A percentile compares a stretch with the other conserved stretches of the same genome.
Evolutionary conservation across 2,888 invertebrate species (phyloP).

Genomic region (Ectemnius lituratus): DNA sequence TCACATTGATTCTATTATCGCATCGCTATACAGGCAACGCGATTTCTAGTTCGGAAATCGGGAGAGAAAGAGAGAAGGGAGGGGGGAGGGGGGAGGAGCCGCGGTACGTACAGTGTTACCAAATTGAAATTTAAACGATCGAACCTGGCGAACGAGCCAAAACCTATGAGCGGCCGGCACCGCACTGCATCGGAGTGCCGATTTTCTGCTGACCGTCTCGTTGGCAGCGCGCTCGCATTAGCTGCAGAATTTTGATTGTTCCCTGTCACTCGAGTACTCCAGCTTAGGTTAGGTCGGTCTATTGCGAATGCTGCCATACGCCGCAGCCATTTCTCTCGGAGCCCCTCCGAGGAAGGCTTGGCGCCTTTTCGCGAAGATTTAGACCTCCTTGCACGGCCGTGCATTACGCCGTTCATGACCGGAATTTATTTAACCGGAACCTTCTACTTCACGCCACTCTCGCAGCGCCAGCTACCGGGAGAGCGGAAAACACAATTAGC

Average conservation of each 20-base stretch:
- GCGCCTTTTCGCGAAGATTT: slow-evolving; percentile 57
- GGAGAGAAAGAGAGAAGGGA: no score
- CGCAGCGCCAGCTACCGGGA: not conserved
- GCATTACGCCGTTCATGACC: slow-evolving; percentile 71
- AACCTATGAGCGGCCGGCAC: no score
- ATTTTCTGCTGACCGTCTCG: slow-evolving; percentile 37
- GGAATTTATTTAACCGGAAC: slow-evolving; percentile 70
- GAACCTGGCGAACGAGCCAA: no score
- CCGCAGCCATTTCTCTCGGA: not conserved
- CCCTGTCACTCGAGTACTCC: slow-evolving; percentile 32
- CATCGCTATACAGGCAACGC: no score
- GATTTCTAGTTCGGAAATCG: no score
- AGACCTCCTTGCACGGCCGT: slow-evolving; percentile 65
- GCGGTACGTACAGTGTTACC: no score
- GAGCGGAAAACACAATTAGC: slow-evolving; percentile 36
- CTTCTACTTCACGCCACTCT: slow-evolving; percentile 2
- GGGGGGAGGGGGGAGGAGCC: no score
- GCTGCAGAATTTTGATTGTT: slow-evolving; percentile 49
- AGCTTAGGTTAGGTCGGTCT: not conserved
- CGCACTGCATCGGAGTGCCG: no score
- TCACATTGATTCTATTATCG: no score
- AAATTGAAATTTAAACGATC: no score
- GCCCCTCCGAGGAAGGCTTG: slow-evolving; percentile 5
- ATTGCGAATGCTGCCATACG: not conserved
- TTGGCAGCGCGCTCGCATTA: slow-evolving; percentile 49